phyloP scores from a whole-genome alignment of 2,888 invertebrate genomes.

The Protonemura montana region DNA sequence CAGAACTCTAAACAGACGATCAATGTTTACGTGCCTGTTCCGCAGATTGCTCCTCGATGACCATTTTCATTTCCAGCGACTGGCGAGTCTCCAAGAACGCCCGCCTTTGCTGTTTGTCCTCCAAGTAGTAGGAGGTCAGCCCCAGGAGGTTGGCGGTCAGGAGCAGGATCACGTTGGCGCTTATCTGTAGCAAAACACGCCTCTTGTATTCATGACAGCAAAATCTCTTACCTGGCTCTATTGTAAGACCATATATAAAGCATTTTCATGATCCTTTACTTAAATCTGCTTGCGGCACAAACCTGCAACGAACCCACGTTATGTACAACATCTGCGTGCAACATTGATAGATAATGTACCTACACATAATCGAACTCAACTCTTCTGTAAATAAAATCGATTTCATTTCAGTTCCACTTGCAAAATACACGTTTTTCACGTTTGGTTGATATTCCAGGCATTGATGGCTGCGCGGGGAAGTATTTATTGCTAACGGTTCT shows the following conservation, averaged over 20 bases:
- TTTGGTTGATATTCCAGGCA: background rate
- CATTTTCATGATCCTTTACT: too few relatives aligned
- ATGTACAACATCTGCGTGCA: too few relatives aligned
- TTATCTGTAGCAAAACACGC: slow-evolving; percentile 66
- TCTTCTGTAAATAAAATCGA: background rate
- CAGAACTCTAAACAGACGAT: too few relatives aligned
- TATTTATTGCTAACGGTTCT: background rate
- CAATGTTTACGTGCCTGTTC: slow-evolving; percentile 78
- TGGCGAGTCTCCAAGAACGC: slow-evolving; percentile 91
- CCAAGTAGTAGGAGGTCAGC: slow-evolving; percentile 73
- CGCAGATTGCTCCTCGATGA: slow-evolving; percentile 91
- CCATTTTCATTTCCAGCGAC: slow-evolving; percentile 88
- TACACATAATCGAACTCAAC: too few relatives aligned
- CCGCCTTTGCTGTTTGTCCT: slow-evolving; percentile 85
- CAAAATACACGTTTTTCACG: background rate
- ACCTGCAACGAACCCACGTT: too few relatives aligned
- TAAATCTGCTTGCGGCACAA: too few relatives aligned
- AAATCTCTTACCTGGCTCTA: too few relatives aligned
- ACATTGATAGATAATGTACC: too few relatives aligned
- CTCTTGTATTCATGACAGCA: background rate
- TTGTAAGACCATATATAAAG: too few relatives aligned
- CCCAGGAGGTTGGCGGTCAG: slow-evolving; percentile 80
- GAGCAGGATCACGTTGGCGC: slow-evolving; percentile 75
- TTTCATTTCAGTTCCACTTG: background rate
- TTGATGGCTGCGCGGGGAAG: background rate